Conservation (phyloP, 1,140 invertebrate genomes). For the Centruroides vittatus region DNA sequence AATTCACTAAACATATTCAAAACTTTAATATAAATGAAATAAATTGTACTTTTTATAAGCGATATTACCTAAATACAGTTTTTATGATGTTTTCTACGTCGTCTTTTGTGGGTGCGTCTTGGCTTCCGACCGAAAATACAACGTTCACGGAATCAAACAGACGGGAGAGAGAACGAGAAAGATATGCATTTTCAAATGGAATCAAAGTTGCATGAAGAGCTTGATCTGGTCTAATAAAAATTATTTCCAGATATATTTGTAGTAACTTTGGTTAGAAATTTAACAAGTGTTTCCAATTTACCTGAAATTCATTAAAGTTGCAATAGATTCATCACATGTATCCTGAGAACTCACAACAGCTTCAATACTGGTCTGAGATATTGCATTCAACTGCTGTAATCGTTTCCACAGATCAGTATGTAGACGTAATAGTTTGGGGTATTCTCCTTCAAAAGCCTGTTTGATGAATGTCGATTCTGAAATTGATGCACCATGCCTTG, state of each 20-base stretch:
- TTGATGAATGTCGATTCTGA: slow-evolving; percentile 52
- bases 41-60: slow-evolving; percentile 3
- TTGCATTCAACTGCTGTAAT: slow-evolving; percentile 28
- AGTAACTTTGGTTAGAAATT: too few relatives aligned
- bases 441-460: slow-evolving; percentile 75
- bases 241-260: neutral
- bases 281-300: too few relatives aligned
- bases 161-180: slow-evolving; percentile 65
- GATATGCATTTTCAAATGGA: slow-evolving; percentile 71
- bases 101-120: slow-evolving; percentile 39
- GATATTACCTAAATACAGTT: slow-evolving; percentile 44
- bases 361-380: too few relatives aligned
- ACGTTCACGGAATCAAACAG: slow-evolving; percentile 71
- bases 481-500: neutral
- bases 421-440: slow-evolving; percentile 61
- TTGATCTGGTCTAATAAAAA: slow-evolving; percentile 29
- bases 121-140: slow-evolving; percentile 47
- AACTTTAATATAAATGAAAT: neutral
- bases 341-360: too few relatives aligned
- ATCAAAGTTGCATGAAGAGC: slow-evolving; percentile 34
- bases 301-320: too few relatives aligned
- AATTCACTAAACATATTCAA: slow-evolving; percentile 44
- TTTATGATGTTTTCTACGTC: slow-evolving; percentile 52
- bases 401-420: slow-evolving; percentile 47
- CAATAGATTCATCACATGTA: too few relatives aligned